These are phyloP conservation scores for Stenopsyche tienmushanensis DNA, from an alignment of 1,140 invertebrate species.

Conservation along the genomic window DNA sequence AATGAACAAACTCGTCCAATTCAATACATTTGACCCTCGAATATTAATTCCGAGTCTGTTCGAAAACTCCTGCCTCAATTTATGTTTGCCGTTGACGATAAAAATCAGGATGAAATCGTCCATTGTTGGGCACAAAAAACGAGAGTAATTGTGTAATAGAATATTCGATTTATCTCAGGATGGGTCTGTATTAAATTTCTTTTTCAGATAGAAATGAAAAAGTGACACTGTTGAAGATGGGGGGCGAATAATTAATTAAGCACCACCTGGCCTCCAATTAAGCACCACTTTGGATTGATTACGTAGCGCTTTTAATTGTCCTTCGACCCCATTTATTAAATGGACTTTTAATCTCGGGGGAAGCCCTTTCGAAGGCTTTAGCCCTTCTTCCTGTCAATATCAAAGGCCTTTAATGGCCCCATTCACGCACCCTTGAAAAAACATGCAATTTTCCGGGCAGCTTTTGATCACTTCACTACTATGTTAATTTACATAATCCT, in stretches of 20 bases:
- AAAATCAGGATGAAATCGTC: too few relatives aligned
- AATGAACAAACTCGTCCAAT: too few relatives aligned
- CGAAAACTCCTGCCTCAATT: neutral
- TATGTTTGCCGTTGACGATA: too few relatives aligned
- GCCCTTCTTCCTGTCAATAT: constrained; percentile 22
- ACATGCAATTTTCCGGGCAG: neutral
- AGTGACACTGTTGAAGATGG: constrained; percentile 6
- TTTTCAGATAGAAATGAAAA: constrained; percentile 21
- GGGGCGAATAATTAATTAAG: constrained; percentile 34
- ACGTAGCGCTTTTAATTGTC: constrained; percentile 31
- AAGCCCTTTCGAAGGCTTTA: too few relatives aligned
- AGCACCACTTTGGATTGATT: constrained; percentile 34
- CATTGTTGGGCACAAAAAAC: too few relatives aligned
- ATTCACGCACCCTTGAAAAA: constrained; percentile 1
- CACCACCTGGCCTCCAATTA: constrained; percentile 30
- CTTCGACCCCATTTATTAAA: constrained; percentile 31
- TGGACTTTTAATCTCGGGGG: constrained; percentile 30
- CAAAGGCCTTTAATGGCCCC: constrained; percentile 10
- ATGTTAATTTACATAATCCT: neutral
- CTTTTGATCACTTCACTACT: neutral
- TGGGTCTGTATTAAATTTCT: too few relatives aligned
- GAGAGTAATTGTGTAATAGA: too few relatives aligned
- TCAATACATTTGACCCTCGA: too few relatives aligned
- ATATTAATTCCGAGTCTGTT: neutral
- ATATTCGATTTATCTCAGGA: too few relatives aligned